Base-by-base conservation (phyloP, 2,797 vertebrate genomes). In the Phaenicophaeus curvirostris region DNA sequence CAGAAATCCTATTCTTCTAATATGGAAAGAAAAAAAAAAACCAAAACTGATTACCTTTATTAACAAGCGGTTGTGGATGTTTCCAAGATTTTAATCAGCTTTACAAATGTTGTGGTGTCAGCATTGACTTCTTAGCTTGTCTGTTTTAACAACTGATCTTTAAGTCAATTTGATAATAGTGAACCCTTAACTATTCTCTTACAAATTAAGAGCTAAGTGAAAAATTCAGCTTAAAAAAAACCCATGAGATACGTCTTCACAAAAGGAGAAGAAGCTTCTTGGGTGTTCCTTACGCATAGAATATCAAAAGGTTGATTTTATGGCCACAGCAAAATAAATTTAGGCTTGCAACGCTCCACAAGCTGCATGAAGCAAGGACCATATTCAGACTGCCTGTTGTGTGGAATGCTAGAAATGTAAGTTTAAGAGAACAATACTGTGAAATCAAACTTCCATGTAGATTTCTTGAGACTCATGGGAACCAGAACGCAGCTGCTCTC, bases 1-100 rank as follows among this genome's bases (percentile, higher is more conserved):
- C 9, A 94, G 77, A 85, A 94, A 73, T 87, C 19, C 37, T 50
- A 74, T 80, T 93, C 37, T 91, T 88, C 58, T 90, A 89, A 71
- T 44, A 90, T 61, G 37, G 42, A 82, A 78, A 87, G 5, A 5
- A 27, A 6, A 8, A 66, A 7, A 7, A 71, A n/a, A n/a, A n/a
- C n/a, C n/a, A n/a, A 9, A 7, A 21, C 25, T 21, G 7, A 46
- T 85, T 84, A 57, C 33, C 42, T 92, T 89, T 86, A 85, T 75
- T 86, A 90, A 76, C 44, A 76, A 82, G 19, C 6, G 84, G 51
- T 51, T 91, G 39, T 67, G 94, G 48, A 71, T 63, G 13, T 19
- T 91, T 71, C 53, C 24, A 72, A 80, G 55, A 73, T 92, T 96
- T 88, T 72, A 91, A 88, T 90, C 80, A 88, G 68, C 57, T 94